Conservation (phyloP, 2,113 vertebrate genomes). For the Muscicapa adusta region DNA sequence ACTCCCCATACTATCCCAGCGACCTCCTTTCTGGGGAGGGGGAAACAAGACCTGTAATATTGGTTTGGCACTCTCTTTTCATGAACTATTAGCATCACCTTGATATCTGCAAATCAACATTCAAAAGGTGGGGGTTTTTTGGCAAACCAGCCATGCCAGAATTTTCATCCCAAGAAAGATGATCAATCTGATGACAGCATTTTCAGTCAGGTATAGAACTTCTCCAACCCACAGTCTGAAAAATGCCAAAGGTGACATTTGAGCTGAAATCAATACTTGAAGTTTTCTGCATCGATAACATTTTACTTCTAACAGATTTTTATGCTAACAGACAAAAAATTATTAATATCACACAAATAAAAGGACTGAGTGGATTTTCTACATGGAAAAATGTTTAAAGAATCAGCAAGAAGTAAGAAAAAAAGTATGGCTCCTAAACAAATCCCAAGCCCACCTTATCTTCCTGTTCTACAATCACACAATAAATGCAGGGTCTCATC, state of each 20-base stretch:
- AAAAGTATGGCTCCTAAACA: not conserved
- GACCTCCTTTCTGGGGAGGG: slow-evolving; percentile 10
- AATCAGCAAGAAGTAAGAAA: not conserved
- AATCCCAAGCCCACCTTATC: not conserved
- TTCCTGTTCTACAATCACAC: not conserved
- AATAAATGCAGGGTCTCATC: not conserved
- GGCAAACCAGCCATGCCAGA: not conserved
- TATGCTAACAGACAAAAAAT: not conserved
- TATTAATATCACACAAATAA: not conserved
- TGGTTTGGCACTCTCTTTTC: not conserved
- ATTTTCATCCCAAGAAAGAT: not conserved
- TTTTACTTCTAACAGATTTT: not conserved
- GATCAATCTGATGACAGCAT: not conserved
- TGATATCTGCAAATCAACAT: not conserved
- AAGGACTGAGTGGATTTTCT: not conserved
- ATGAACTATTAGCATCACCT: not conserved
- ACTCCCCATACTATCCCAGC: slow-evolving; percentile 2
- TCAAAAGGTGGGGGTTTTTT: not conserved
- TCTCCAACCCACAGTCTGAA: not conserved
- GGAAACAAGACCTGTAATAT: slow-evolving; percentile 10
- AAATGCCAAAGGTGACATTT: not conserved
- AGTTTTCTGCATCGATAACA: not conserved
- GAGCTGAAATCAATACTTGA: not conserved
- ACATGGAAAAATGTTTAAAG: not conserved
- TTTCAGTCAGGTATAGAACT: not conserved